Conservation (phyloP, 2,797 vertebrate genomes). For the Brachyrhaphis roseni region DNA sequence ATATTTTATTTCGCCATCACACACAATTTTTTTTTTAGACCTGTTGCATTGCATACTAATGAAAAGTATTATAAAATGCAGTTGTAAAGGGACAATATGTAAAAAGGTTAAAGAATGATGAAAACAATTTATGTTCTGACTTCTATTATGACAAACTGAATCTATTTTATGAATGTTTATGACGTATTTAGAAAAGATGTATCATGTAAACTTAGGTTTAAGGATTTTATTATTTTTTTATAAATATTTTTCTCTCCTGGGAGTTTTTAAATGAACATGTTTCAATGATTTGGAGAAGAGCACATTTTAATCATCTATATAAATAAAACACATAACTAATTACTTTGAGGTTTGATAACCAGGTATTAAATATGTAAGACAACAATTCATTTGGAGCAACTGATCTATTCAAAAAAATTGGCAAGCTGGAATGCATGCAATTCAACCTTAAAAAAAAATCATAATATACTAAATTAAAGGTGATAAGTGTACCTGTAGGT, state of each 20-base stretch:
- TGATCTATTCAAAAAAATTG: neutral
- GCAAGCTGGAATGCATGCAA: neutral
- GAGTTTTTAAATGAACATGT: neutral
- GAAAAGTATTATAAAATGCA: neutral
- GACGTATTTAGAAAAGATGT: neutral
- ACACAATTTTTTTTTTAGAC: neutral
- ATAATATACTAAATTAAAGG: neutral
- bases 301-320: neutral
- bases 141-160: neutral
- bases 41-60: neutral
- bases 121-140: neutral
- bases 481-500: slow-evolving; percentile 65
- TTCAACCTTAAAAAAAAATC: neutral
- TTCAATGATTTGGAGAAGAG: neutral
- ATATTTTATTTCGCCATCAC: neutral
- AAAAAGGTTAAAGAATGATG: neutral
- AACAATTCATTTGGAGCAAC: neutral
- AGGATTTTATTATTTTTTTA: too few species aligned
- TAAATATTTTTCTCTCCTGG: neutral
- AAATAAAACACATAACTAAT: neutral
- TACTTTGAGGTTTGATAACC: neutral
- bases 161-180: neutral
- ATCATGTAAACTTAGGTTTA: neutral
- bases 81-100: neutral
- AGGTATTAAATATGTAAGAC: neutral